Base-by-base conservation (phyloP, 2,797 vertebrate species). In the Enteromius unitaeniatus region DNA sequence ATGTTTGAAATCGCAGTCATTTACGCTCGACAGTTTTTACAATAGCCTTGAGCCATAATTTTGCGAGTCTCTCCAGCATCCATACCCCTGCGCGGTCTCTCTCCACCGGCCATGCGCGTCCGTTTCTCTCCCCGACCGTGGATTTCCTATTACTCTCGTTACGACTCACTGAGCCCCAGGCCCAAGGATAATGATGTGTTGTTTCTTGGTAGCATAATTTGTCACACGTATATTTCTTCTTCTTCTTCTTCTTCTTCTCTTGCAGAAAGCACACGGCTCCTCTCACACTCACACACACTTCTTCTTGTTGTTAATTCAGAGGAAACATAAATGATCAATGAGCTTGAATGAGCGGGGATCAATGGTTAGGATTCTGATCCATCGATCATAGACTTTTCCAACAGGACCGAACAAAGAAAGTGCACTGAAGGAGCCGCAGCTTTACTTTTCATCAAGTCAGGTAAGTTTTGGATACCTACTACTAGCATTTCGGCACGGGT, bases 161-260 rank as follows among this genome's bases (percentile, higher is more conserved):
- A 99, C 98, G 98, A 99, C 97, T 99, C 97, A 98, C 97, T 99
- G 98, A 98, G 97, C 98, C 97, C 97, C 98, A 98, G 98, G 98
- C 98, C 98, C 98, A 99, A 99, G 98, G 98, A 99, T 99, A 99
- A 99, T 99, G 98, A 99, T 99, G 98, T 99, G 98, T 99, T 99
- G 98, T 99, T 99, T 99, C 98, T 99, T 99, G 98, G 97, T 99
- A 99, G 98, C 98, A 99, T 99, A 99, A 99, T 99, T 99, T 99
- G 98, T 99, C 98, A 99, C 98, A 99, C 98, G 98, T 99, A 99
- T 99, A 99, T 99, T 99, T 98, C 98, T 99, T 99, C 95, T 96
- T 95, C 98, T 99, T 99, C 98, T 99, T 99, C 95, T 95, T 95
- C 95, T 95, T 95, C 97, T 97, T 97, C 97, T 99, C 97, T 98